Base-by-base conservation (phyloP, 2,888 invertebrate species). In the Tetheella fluctuosa region DNA sequence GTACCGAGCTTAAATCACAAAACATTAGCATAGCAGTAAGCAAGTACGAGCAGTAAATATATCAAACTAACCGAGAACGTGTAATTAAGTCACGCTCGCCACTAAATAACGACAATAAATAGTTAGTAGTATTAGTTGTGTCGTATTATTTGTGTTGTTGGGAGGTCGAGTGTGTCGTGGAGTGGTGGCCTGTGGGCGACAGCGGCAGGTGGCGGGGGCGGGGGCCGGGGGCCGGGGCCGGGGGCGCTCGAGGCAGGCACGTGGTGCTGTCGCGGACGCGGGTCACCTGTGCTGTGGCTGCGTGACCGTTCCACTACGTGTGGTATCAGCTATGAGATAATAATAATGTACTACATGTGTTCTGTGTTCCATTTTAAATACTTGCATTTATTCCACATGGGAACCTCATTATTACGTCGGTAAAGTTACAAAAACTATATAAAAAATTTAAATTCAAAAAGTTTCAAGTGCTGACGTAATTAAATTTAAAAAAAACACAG, bases 51-150 rank as follows among this genome's bases (percentile, higher is more conserved):
- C 42, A 48, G 42, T 48, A 48, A 17, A 48, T 48, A 48, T 48
- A 48, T 48, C 17, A 20, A 48, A 48, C 42, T 48, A 48, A n/a
- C 42, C 17, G 17, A 17, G 42, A 17, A 48, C 42, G 20, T 20
- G 42, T 48, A 48, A 48, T 48, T n/a, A 17, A 48, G 42, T 48
- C 42, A 48, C 42, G 42, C 42, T 48, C 42, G 17, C 1, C 17
- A 20, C 17, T 48, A 17, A 48, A 48, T 48, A 48, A 48, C 17
- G 10, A n/a, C 17, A 20, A 48, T 20, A 48, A 48, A 48, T 48
- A 48, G 42, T 48, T 48, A 1, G 42, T 48, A n/a, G 17, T 17
- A 34, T 34, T 34, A 13, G 13, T 34, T 34, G 13, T 4, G 30
- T 30, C 7, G 13, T 34, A 13, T 6, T 30, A 30, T 1, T 8